Percentiles rank a stretch among this genome's conserved stretches.
Conservation (phyloP, 2,888 invertebrate genomes). For the Achlya flavicornis region DNA sequence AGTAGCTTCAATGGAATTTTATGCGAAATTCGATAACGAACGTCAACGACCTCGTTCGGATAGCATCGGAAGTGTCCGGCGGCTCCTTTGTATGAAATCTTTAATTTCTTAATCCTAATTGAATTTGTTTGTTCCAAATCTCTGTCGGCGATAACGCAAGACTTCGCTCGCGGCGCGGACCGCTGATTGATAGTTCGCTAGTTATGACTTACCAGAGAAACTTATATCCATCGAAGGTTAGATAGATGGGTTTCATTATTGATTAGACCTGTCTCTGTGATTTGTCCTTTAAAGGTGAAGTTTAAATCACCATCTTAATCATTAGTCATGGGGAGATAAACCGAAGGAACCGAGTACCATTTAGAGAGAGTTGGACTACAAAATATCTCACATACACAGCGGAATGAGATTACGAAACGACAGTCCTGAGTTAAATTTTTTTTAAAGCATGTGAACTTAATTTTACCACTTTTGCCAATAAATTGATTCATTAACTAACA, state of each 20-base stretch:
- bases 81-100: constrained; percentile 68
- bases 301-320: constrained; percentile 40
- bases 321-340: constrained; percentile 29
- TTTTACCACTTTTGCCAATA: constrained; percentile 1
- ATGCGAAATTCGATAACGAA: constrained; percentile 58
- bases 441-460: constrained; percentile 13
- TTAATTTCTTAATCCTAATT: constrained; percentile 83
- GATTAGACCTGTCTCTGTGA: constrained; percentile 58
- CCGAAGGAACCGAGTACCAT: constrained; percentile 14
- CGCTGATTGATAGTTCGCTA: constrained; percentile 61
- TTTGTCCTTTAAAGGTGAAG: constrained; percentile 58
- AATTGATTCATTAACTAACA: neutral
- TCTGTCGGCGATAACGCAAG: constrained; percentile 63
- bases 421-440: constrained; percentile 3
- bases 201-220: constrained; percentile 32
- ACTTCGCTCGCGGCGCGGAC: constrained; percentile 47
- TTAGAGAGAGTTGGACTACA: constrained; percentile 5
- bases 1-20: constrained; percentile 46
- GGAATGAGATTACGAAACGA: constrained; percentile 13
- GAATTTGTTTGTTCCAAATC: constrained; percentile 78
- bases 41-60: constrained; percentile 62
- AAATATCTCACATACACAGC: constrained; percentile 4
- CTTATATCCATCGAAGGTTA: constrained; percentile 62
- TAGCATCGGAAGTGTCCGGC: constrained; percentile 59
- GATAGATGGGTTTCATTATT: constrained; percentile 56